Evolutionary conservation across 2,888 invertebrate genomes (phyloP), one percentile per base, ranked within the genome.

Genomic region (Eutolmus rufibarbis): DNA sequence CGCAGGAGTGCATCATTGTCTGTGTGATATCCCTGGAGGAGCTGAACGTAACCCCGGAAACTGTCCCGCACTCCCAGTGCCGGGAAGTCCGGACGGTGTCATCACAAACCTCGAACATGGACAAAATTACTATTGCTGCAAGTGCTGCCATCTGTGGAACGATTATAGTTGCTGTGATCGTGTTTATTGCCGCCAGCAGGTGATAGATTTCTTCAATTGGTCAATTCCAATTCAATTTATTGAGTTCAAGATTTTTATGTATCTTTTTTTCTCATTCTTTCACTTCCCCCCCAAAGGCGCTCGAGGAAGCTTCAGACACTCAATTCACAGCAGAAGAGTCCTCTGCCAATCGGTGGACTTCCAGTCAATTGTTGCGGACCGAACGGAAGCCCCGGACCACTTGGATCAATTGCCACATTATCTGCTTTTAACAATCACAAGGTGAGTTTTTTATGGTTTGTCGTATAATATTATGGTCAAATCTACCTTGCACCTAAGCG

Each of bases 71-170:
- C 93, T 94, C 94, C 88, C 98, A 97, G 93, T 98, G 98, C 91
- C 95, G 97, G 86, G 98, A 98, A 93, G 96, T 98, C 87, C 95
- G 97, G 89, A 97, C 97, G 2, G 96, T 96, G 79, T 95, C 96
- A 79, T 95, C 97, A 23, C 95, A 96, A 78, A 95, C 97, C 86
- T 96, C 97, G 87, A 97, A 97, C 93, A 97, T 98, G 97, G 98
- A 98, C 93, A 98, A 97, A 93, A 97, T 98, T 91, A 98, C 98
- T 86, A 98, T 98, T 91, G 97, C 97, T 34, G 97, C 97, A 4
- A 97, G 97, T 91, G 97, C 97, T 28, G 97, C 97, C 87, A 98
- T 98, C 91, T 98, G 98, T 92, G 97, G 97, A 74, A 97, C 97
- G 74, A 97, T 98, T 90, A 96, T 98, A 88, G 95, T 97, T 77